Evolutionary conservation across 2,888 invertebrate species (phyloP).

Genomic region (Dione juno): DNA sequence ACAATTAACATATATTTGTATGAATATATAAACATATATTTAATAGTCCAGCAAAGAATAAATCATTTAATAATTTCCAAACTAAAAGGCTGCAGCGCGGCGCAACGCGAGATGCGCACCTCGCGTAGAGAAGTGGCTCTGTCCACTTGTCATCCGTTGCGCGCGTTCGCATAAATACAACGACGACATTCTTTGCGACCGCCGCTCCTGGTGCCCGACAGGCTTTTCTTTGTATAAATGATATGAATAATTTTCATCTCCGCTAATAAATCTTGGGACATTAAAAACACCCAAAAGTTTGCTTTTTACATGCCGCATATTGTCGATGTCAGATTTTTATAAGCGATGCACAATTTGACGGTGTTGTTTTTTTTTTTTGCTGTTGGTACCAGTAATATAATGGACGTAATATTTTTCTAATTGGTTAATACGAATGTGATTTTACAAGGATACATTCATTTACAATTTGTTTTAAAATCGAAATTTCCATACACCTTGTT

Average conservation of each 20-base stretch:
- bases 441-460: too few species aligned
- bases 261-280: constrained; percentile 29
- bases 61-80: constrained; percentile 28
- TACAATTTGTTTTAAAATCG: too few species aligned
- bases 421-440: too few species aligned
- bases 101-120: constrained; percentile 46
- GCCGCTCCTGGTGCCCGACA: constrained; percentile 59
- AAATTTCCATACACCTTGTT: too few species aligned
- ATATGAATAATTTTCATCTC: constrained; percentile 33
- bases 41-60: neutral
- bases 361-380: neutral
- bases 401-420: too few species aligned
- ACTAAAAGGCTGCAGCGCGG: constrained; percentile 58
- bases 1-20: neutral
- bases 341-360: constrained; percentile 11
- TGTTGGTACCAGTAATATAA: neutral
- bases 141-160: constrained; percentile 65
- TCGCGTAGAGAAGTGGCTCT: constrained; percentile 63
- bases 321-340: constrained; percentile 16
- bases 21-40: too few species aligned
- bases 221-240: constrained; percentile 42
- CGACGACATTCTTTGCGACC: constrained; percentile 75
- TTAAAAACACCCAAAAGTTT: constrained; percentile 23
- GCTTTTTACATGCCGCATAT: constrained; percentile 1
- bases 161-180: constrained; percentile 69